Conservation (phyloP, 2,888 invertebrate species). For the Scaptomyza parva region DNA sequence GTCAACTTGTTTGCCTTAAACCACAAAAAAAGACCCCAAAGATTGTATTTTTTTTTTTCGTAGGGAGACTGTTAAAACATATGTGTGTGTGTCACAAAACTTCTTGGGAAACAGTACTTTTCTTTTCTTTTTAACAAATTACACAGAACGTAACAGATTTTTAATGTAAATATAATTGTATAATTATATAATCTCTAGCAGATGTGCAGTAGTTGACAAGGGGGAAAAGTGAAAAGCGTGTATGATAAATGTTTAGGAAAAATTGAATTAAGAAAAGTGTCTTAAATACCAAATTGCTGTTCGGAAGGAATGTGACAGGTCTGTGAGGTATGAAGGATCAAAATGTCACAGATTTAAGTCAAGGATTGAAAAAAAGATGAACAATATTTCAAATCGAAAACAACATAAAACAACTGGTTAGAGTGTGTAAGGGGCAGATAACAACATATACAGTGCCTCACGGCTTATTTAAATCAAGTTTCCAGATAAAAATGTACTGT, state of each 20-base stretch:
- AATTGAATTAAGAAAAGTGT: slow-evolving; percentile 45
- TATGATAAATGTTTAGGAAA: background rate
- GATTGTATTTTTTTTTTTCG: slow-evolving; percentile 3
- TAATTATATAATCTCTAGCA: slow-evolving; percentile 75
- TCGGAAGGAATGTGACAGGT: slow-evolving; percentile 38
- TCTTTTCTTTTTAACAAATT: slow-evolving; percentile 54
- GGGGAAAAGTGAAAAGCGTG: background rate
- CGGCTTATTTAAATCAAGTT: too few relatives aligned
- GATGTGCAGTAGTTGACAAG: slow-evolving; percentile 41
- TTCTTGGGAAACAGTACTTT: slow-evolving; percentile 49
- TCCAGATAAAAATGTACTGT: too few relatives aligned
- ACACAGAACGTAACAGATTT: slow-evolving; percentile 71
- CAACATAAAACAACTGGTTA: slow-evolving; percentile 4
- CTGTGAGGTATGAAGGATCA: slow-evolving; percentile 45
- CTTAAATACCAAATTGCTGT: slow-evolving; percentile 27
- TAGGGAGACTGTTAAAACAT: slow-evolving; percentile 51
- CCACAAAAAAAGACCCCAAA: slow-evolving; percentile 25
- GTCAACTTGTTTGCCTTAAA: slow-evolving; percentile 68
- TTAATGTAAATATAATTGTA: slow-evolving; percentile 80
- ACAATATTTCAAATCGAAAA: slow-evolving; percentile 22
- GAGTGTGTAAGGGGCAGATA: background rate
- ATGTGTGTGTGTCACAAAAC: slow-evolving; percentile 27
- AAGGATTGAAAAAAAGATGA: slow-evolving; percentile 3
- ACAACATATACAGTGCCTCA: too few relatives aligned
- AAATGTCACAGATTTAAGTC: slow-evolving; percentile 43